Base-by-base conservation (phyloP, 2,888 invertebrate genomes). In the Leucania comma region DNA sequence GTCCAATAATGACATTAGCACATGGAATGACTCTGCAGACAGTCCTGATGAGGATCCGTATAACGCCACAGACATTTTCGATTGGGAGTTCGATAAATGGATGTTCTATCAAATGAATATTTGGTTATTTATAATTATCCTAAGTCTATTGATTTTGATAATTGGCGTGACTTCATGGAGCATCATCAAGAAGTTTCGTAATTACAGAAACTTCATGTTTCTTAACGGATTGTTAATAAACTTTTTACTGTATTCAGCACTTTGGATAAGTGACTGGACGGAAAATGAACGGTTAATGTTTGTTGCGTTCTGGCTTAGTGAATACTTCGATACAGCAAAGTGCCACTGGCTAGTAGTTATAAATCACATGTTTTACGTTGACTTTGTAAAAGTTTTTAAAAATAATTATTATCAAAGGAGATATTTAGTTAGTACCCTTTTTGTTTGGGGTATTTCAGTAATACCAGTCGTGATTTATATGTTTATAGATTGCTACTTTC, bases 391-490 rank as follows among this genome's bases (percentile, higher is more conserved):
- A 17, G 68, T 66, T 67, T 66, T 66, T 26, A 26, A n/a, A 8
- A 26, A 10, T 1, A 10, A 67, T 35, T 65, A n/a, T 35, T 14
- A 17, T 2, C 68, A 67, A 6, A 48, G 65, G 3, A 35, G 17
- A n/a, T 66, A 48, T 66, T 17, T 67, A 1, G 35, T 17, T 17
- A 67, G 66, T 26, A 10, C 12, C 6, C 0, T 67, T 26, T 66
- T 66, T 48, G 66, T 32, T 17, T 66, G 66, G 66, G 67, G n/a
- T 24, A 17, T 66, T 6, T 48, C 68, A n/a, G 48, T 66, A 8
- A 17, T 66, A 4, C 12, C 67, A 4, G 3, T 0, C 1, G 22
- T 3, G 1, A 12, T 67, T 12, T 8, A 2, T n/a, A 5, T 20
- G 6, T 24, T 10, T 6, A 0, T 24, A 3, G 20, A 12, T 3